phyloP scores from a whole-genome alignment of 2,888 invertebrate genomes.

The Alloplasta piceator region DNA sequence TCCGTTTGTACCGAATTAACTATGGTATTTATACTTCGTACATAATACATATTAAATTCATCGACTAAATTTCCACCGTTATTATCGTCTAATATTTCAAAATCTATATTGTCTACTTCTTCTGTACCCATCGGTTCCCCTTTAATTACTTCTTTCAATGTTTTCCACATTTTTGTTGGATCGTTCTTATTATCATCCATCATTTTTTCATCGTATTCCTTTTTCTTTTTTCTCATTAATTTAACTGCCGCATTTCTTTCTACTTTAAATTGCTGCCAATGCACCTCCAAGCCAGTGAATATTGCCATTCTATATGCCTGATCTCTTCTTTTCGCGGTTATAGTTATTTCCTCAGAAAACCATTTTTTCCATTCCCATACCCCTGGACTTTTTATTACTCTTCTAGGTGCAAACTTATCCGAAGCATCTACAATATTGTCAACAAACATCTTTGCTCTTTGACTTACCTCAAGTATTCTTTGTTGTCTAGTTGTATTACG shows the following conservation, averaged over 20 bases:
- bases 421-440: background rate
- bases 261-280: conserved; percentile 8
- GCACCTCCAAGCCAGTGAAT: background rate
- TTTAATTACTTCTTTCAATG: conserved; percentile 31
- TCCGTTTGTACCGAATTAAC: conserved; percentile 10
- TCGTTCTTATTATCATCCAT: conserved; percentile 27
- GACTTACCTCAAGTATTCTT: background rate
- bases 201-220: conserved; percentile 25
- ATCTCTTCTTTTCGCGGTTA: conserved; percentile 7
- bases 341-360: conserved; percentile 11
- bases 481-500: background rate
- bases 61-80: conserved; percentile 35
- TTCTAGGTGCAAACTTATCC: conserved; percentile 8
- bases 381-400: conserved; percentile 4
- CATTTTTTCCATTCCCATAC: conserved; percentile 36
- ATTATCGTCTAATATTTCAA: conserved; percentile 19
- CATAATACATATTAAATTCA: conserved; percentile 39
- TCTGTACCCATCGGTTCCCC: conserved; percentile 13
- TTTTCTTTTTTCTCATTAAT: conserved; percentile 12
- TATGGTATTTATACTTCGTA: conserved; percentile 31
- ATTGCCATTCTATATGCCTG: background rate
- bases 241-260: conserved; percentile 35
- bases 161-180: conserved; percentile 23
- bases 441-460: conserved; percentile 9
- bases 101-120: conserved; percentile 23